Conservation (phyloP, 2,888 invertebrate genomes). For the Chrysodeixis includens region DNA sequence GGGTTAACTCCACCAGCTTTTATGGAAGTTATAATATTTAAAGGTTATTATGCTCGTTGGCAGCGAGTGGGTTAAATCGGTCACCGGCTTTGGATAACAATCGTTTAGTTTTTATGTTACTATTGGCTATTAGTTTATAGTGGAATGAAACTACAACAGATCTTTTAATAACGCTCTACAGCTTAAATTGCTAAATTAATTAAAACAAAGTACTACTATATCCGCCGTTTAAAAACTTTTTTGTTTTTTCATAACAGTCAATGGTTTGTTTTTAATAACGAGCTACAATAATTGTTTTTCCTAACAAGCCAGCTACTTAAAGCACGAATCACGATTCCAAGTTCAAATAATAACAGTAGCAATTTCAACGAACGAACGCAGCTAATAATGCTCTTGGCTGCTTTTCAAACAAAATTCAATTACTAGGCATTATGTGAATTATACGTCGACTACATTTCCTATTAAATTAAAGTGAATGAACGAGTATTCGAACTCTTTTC, state of each 20-base stretch:
- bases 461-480: conserved; percentile 54
- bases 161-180: not conserved
- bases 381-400: conserved; percentile 50
- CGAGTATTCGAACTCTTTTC: conserved; percentile 40
- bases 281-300: not conserved
- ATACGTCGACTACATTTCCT: conserved; percentile 43
- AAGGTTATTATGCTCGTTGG: conserved; percentile 35
- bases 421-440: conserved; percentile 51
- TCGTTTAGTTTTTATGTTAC: conserved; percentile 1
- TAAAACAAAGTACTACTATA: too few species aligned
- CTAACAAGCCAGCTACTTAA: not conserved
- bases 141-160: not conserved
- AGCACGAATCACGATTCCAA: not conserved
- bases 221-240: too few species aligned
- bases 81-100: conserved; percentile 17
- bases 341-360: conserved; percentile 42
- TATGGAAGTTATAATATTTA: conserved; percentile 47
- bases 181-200: too few species aligned
- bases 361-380: conserved; percentile 47
- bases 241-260: not conserved
- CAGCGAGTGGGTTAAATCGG: conserved; percentile 18
- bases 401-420: conserved; percentile 57
- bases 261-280: not conserved
- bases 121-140: not conserved
- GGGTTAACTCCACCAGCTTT: conserved; percentile 34